These are phyloP conservation scores for Magallana gigas DNA, from an alignment of 1,140 invertebrate species.

Conservation along the genomic window DNA sequence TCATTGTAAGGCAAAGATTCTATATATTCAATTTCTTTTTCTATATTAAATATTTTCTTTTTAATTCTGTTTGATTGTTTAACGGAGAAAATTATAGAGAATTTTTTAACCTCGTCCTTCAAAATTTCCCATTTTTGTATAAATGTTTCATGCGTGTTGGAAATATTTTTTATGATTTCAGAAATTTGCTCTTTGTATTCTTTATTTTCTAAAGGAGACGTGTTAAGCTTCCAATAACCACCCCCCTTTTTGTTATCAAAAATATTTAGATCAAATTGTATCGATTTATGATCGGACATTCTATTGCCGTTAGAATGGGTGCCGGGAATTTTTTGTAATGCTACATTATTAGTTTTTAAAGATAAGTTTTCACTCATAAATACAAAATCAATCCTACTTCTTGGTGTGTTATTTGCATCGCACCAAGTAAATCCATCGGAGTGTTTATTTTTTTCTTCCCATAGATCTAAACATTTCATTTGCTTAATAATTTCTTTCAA, in stretches of 20 bases:
- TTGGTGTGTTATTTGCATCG: background rate
- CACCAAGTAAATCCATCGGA: background rate
- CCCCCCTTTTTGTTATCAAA: background rate
- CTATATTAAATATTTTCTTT: no score
- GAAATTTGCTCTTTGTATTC: background rate
- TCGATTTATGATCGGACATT: background rate
- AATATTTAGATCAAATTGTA: background rate
- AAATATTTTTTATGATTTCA: background rate
- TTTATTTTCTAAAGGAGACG: background rate
- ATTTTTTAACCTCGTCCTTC: background rate
- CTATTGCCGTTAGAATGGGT: background rate
- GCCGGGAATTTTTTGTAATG: background rate
- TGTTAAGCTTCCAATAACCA: background rate
- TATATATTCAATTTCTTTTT: no score
- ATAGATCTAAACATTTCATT: background rate
- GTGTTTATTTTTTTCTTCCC: background rate
- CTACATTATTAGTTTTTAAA: background rate
- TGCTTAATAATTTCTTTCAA: no score
- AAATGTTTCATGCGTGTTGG: background rate
- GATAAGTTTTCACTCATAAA: background rate
- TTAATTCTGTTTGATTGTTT: no score
- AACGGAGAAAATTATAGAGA: background rate
- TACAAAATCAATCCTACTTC: background rate
- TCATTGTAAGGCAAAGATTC: no score
- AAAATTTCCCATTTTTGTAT: background rate